Conservation (phyloP, 2,113 vertebrate genomes). For the Dromas ardeola region DNA sequence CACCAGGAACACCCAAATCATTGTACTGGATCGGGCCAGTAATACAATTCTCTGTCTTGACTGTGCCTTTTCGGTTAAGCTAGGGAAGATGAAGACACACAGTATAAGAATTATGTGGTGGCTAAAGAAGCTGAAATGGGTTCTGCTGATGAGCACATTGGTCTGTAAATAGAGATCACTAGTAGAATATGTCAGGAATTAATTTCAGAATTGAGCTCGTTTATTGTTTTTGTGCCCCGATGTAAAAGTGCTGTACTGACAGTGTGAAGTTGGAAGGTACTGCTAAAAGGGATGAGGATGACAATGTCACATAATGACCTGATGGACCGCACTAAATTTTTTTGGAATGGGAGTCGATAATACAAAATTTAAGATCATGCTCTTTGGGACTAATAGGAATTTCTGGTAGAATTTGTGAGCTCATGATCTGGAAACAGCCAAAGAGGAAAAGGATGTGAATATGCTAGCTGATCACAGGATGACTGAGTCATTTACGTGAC, state of each 20-base stretch:
- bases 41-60: background rate
- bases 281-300: background rate
- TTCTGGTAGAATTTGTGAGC: constrained; percentile 1
- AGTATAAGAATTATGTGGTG: background rate
- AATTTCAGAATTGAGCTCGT: background rate
- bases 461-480: background rate
- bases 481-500: background rate
- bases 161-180: background rate
- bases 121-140: background rate
- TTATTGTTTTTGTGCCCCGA: background rate
- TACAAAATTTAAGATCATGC: background rate
- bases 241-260: background rate
- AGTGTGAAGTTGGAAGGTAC: background rate
- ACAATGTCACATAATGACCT: background rate
- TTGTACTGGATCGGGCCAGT: background rate
- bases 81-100: background rate
- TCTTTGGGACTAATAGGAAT: background rate
- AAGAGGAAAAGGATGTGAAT: constrained; percentile 25
- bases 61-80: background rate
- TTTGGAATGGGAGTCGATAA: background rate
- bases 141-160: background rate
- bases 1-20: background rate
- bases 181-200: background rate
- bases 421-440: background rate
- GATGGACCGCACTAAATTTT: background rate